These are phyloP conservation scores for Ips typographus DNA, from an alignment of 1,140 invertebrate species.

Conservation along the genomic window DNA sequence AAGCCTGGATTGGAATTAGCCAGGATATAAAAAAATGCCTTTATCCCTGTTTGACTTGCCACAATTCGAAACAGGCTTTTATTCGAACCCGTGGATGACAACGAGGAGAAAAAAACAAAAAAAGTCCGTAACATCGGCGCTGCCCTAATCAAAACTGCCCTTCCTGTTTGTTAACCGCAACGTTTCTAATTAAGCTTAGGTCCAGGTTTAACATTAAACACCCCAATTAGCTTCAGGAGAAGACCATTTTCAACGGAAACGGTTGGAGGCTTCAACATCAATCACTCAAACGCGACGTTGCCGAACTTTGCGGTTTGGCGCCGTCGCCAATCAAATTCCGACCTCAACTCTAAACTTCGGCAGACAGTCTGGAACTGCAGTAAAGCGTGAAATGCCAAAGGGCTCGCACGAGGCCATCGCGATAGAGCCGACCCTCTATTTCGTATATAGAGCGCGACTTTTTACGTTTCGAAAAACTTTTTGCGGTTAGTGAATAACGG, in stretches of 20 bases:
- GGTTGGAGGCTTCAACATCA: background rate
- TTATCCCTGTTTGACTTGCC: too few species aligned
- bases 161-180: background rate
- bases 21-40: too few species aligned
- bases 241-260: background rate
- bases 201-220: background rate
- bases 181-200: background rate
- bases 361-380: slow-evolving; percentile 5
- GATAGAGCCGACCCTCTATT: background rate
- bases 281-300: background rate
- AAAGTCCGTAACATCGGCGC: too few species aligned
- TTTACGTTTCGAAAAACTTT: background rate
- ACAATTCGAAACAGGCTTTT: too few species aligned
- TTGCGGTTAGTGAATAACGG: too few species aligned
- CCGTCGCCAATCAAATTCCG: slow-evolving; percentile 11
- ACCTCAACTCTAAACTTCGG: slow-evolving; percentile 8
- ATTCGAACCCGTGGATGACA: too few species aligned
- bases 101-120: too few species aligned
- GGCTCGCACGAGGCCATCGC: background rate
- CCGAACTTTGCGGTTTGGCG: slow-evolving; percentile 1
- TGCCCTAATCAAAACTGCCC: too few species aligned
- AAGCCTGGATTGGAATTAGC: too few species aligned
- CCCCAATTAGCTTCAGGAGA: background rate
- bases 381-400: slow-evolving; percentile 12
- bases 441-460: background rate